Evolutionary conservation across 2,888 invertebrate species (phyloP), one percentile per base, ranked within the genome.

Genomic region (Pheosia tremula): DNA sequence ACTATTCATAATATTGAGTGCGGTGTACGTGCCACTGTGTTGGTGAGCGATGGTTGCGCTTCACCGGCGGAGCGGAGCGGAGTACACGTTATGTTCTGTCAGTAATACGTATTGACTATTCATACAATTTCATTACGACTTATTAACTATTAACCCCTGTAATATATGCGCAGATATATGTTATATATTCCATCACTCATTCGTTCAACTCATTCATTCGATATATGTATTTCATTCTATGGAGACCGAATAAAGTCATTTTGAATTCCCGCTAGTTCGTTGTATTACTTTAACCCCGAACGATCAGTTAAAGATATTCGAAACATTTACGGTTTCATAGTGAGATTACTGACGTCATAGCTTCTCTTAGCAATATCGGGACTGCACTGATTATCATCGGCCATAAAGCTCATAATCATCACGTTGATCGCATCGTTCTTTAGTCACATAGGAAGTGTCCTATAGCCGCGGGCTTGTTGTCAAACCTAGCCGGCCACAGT

Each of bases 401-500:
- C 47, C 47, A 47, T 3, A 47, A 4, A 9, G 11, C 4, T 47
- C 47, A 24, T 10, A 8, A 50, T 53, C 53, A 53, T 39, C 38
- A 55, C 55, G 55, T 39, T 6, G 39, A 55, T 55, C 55, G 55
- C 37, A 1, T 36, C 4, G 9, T 3, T 8, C 10, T 36, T 4
- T 53, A 37, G 9, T 37, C 53, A 11, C 53, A 53, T 10, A 37
- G 37, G 37, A 55, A 47, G 47, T 5, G 47, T n/a, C 47, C 47
- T 11, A 47, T n/a, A n/a, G n/a, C 47, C 55, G 62, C 72, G 64
- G 64, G 73, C 72, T 67, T 67, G 73, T 71, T 79, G 83, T 80
- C 84, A 80, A 80, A 77, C 68, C 72, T 73, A 73, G 64, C 71
- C 72, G 77, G 24, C 56, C 56, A 56, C 66, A 80, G 78, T 68